phyloP scores from a whole-genome alignment of 2,888 invertebrate species.

The Pterobdella sp. region DNA sequence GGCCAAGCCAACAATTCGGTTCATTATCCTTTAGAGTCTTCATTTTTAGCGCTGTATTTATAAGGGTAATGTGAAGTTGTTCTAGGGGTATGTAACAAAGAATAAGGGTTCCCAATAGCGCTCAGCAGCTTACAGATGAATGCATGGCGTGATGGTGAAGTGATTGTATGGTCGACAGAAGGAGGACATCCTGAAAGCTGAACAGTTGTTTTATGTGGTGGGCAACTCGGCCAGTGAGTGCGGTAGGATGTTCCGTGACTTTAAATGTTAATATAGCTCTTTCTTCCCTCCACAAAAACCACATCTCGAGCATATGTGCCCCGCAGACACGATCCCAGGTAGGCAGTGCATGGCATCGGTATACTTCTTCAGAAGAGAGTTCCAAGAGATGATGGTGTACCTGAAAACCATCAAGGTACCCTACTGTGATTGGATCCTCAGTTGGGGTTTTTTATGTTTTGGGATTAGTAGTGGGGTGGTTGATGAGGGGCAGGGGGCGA shows the following conservation, averaged over 20 bases:
- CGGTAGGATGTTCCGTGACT: constrained; percentile 45
- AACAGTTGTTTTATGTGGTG: constrained; percentile 90
- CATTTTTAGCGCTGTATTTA: too few relatives aligned
- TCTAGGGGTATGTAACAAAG: too few relatives aligned
- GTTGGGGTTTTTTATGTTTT: too few relatives aligned
- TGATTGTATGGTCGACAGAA: too few relatives aligned
- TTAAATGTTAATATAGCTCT: too few relatives aligned
- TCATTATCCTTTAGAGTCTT: too few relatives aligned
- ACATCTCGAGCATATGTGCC: neutral
- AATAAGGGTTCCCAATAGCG: too few relatives aligned
- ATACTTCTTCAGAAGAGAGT: constrained; percentile 63
- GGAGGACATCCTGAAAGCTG: constrained; percentile 86
- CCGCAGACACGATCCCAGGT: neutral
- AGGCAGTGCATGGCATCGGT: constrained; percentile 47
- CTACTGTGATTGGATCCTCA: neutral
- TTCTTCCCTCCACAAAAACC: neutral
- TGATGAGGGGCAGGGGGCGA: too few relatives aligned
- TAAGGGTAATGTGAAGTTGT: too few relatives aligned
- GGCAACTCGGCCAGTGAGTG: constrained; percentile 93
- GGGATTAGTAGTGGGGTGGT: too few relatives aligned
- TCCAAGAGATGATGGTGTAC: constrained; percentile 34
- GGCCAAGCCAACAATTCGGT: constrained; percentile 87
- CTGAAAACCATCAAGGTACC: neutral
- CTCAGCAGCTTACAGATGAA: too few relatives aligned
- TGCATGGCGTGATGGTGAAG: too few relatives aligned